Evolutionary conservation across 2,797 vertebrate genomes (phyloP).

Genomic region (Sus cebifrons): DNA sequence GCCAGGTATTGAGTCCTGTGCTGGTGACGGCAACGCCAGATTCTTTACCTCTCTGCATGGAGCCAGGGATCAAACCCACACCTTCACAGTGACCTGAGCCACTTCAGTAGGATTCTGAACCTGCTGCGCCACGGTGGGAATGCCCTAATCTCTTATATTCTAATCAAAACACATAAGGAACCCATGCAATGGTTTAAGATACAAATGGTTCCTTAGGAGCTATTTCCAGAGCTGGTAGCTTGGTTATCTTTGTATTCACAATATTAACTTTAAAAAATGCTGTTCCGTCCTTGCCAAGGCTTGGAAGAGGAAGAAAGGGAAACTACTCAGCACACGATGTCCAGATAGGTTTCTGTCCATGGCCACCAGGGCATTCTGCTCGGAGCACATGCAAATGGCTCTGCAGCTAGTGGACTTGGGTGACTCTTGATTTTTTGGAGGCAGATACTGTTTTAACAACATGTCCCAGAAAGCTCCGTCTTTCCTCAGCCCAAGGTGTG

Average conservation of each 20-base stretch:
- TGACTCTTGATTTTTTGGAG: background rate
- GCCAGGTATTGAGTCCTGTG: no score
- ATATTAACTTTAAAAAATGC: background rate
- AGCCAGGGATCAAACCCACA: no score
- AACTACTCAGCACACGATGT: rapidly evolving
- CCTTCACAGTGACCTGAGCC: no score
- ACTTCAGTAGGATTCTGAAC: no score
- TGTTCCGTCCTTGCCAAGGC: background rate
- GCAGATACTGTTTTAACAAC: background rate
- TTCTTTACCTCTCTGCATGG: no score
- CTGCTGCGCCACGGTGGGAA: no score
- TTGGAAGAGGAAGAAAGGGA: background rate
- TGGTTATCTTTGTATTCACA: background rate
- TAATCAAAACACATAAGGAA: background rate
- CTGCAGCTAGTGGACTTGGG: background rate
- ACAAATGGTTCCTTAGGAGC: rapidly evolving
- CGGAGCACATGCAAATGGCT: no score
- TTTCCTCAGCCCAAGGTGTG: background rate
- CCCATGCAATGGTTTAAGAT: background rate
- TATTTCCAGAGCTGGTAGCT: background rate
- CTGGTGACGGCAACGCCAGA: no score
- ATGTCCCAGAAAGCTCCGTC: background rate
- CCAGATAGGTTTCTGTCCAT: rapidly evolving
- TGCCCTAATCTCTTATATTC: no score
- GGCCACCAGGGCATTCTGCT: background rate